These are phyloP conservation scores for Syrrhaptes paradoxus DNA, from an alignment of 2,113 vertebrate genomes.

Conservation along the genomic window DNA sequence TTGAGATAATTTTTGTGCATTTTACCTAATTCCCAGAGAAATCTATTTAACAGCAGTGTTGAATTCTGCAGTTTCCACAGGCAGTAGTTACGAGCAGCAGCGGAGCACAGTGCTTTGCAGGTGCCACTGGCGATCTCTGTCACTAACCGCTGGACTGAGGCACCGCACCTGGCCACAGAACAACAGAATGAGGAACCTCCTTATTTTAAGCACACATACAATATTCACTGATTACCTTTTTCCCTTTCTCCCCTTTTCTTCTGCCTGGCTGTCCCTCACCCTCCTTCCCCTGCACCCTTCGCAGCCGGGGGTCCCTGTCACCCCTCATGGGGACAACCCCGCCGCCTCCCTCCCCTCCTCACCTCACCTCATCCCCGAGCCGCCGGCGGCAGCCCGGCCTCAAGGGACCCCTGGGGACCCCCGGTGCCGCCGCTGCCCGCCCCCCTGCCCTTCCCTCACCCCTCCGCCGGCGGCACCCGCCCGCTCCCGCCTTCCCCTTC, in stretches of 20 bases:
- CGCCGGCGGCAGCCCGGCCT: too few relatives aligned
- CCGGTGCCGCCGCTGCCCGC: rapidly evolving
- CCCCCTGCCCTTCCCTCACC: neutral
- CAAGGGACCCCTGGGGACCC: neutral
- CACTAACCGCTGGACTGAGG: neutral
- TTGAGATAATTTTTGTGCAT: neutral
- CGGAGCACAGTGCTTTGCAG: neutral
- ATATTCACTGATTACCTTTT: rapidly evolving
- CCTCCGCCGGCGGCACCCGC: neutral
- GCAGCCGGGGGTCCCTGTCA: neutral
- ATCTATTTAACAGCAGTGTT: neutral
- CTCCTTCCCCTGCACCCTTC: rapidly evolving
- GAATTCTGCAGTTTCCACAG: neutral
- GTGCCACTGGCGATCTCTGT: neutral
- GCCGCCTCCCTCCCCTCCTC: too few relatives aligned
- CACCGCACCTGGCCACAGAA: neutral
- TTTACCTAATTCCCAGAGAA: neutral
- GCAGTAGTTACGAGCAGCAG: neutral
- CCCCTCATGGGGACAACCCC: neutral
- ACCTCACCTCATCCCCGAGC: too few relatives aligned
- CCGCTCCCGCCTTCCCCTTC: neutral
- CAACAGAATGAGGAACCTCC: neutral
- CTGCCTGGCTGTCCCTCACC: neutral
- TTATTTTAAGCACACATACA: neutral
- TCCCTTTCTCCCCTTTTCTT: too few relatives aligned